phyloP scores from a whole-genome alignment of 2,888 invertebrate genomes.

The Electrophaes corylata region DNA sequence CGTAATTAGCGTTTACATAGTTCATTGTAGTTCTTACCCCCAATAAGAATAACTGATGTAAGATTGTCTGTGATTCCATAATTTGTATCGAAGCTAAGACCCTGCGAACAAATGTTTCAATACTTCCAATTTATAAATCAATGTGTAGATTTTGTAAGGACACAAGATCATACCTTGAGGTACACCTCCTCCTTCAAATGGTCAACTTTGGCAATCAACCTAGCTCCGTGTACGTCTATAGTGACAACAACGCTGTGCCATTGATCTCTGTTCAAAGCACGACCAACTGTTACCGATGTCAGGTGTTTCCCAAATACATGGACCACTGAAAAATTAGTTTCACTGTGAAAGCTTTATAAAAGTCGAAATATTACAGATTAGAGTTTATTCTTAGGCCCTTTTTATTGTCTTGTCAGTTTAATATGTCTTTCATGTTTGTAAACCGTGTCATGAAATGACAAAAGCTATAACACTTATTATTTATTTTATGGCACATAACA shows the following conservation, averaged over 20 bases:
- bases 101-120: conserved; percentile 65
- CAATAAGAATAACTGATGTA: conserved; percentile 94
- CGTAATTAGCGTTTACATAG: too few relatives aligned
- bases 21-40: conserved; percentile 87
- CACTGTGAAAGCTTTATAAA: conserved; percentile 4
- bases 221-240: conserved; percentile 93
- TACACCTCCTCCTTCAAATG: conserved; percentile 92
- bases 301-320: conserved; percentile 95
- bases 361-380: neutral
- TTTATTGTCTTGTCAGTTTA: too few relatives aligned
- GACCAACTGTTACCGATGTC: conserved; percentile 92
- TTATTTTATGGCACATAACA: too few relatives aligned
- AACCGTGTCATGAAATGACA: too few relatives aligned
- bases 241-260: conserved; percentile 95
- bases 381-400: too few relatives aligned
- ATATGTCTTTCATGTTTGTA: too few relatives aligned
- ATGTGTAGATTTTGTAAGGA: conserved; percentile 12
- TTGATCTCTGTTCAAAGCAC: conserved; percentile 93
- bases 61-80: conserved; percentile 94
- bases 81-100: conserved; percentile 92
- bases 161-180: conserved; percentile 79
- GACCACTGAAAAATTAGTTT: conserved; percentile 84
- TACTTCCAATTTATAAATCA: neutral
- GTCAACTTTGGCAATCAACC: conserved; percentile 94
- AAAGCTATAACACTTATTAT: too few relatives aligned